Evolutionary conservation across 2,113 vertebrate species (phyloP).

Genomic region (Tursiops truncatus): DNA sequence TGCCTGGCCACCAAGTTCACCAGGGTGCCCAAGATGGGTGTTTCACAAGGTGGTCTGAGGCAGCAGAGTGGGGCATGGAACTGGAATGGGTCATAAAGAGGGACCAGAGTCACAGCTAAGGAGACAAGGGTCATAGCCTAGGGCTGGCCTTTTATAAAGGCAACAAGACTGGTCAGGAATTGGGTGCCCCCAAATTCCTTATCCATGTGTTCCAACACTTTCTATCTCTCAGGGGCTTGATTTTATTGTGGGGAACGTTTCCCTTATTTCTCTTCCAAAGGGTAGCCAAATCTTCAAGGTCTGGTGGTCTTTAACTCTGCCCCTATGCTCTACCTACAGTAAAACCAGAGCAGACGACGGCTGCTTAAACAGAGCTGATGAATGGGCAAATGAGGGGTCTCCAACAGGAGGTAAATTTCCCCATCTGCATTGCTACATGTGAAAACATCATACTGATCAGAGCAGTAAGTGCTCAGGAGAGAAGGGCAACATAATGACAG

Average conservation of each 20-base stretch:
- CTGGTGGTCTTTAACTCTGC: neutral
- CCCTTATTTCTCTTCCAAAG: neutral
- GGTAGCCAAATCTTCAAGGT: neutral
- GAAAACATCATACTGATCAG: slow-evolving; percentile 56
- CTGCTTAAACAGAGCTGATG: neutral
- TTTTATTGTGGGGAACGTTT: neutral
- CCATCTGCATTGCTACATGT: slow-evolving; percentile 42
- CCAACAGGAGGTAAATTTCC: slow-evolving; percentile 48
- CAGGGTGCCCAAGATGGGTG: no score
- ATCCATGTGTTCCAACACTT: no score
- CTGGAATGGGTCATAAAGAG: neutral
- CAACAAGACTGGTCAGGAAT: neutral
- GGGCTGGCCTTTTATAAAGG: neutral
- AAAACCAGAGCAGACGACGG: neutral
- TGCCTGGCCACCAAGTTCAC: neutral
- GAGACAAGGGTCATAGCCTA: neutral
- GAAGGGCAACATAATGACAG: slow-evolving; percentile 51
- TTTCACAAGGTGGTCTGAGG: neutral
- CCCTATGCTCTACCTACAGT: neutral
- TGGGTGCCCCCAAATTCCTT: neutral
- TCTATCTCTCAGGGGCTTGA: neutral
- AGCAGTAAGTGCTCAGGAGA: slow-evolving; percentile 60
- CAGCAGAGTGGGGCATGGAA: neutral
- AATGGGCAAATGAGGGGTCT: slow-evolving; percentile 23
- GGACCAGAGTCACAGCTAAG: neutral